These are phyloP conservation scores for Peromyscus nudipes DNA, from an alignment of 2,797 vertebrate species.

Conservation along the genomic window DNA sequence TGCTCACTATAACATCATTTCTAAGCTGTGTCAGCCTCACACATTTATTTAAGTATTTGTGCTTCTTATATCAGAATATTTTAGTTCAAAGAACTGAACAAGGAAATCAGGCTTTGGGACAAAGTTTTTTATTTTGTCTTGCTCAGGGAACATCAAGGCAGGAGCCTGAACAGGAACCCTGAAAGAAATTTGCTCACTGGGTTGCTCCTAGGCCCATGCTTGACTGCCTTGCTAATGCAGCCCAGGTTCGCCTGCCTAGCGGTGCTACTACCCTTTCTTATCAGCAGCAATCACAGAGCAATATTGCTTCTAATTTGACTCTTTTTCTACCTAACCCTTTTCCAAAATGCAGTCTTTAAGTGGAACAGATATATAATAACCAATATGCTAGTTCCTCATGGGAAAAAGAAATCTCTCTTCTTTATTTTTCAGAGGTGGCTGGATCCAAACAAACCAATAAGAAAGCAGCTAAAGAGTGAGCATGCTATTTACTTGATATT, in stretches of 20 bases:
- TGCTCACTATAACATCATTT: not conserved
- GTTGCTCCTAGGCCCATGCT: not conserved
- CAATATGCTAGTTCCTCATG: conserved; percentile 45
- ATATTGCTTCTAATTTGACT: conserved; percentile 36
- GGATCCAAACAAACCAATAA: conserved; percentile 98
- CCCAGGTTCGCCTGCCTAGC: not conserved
- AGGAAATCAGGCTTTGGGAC: not conserved
- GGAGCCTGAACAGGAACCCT: not conserved
- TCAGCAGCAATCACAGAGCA: not conserved
- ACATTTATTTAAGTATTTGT: not conserved
- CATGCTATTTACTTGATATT: conserved; percentile 86
- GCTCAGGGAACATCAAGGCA: not conserved
- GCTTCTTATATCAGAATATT: conserved; percentile 33
- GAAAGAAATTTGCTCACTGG: not conserved
- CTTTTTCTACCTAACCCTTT: conserved; percentile 33
- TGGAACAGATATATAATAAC: conserved; percentile 54
- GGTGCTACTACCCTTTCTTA: not conserved
- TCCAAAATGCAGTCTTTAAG: conserved; percentile 27
- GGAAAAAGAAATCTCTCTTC: conserved; percentile 73
- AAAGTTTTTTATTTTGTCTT: not conserved
- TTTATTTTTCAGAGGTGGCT: conserved; percentile 96
- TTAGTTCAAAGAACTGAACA: conserved; percentile 41
- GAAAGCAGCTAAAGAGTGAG: conserved; percentile 99
- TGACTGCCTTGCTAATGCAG: not conserved
- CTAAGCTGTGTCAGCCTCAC: not conserved